A percentile compares a stretch with the other conserved stretches of the same genome.
These are phyloP conservation scores for Theristicus caerulescens DNA, from an alignment of 2,113 vertebrate species.

Conservation along the genomic window DNA sequence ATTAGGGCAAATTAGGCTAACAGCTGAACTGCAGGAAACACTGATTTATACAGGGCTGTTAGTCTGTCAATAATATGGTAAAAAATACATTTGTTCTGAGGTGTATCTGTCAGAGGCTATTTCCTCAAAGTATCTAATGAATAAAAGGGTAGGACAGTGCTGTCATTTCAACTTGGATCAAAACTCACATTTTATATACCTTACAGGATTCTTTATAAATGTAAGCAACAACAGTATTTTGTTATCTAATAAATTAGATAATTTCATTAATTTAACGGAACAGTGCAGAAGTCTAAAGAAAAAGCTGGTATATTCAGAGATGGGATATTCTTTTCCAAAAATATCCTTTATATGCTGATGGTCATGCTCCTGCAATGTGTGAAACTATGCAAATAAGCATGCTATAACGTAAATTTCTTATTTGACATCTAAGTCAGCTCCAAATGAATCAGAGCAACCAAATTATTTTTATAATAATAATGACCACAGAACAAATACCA, in stretches of 20 bases:
- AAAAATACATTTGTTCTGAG: conserved; percentile 38
- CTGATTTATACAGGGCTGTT: background rate
- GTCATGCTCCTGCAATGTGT: background rate
- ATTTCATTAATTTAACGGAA: background rate
- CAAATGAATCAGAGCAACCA: background rate
- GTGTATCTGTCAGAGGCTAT: conserved; percentile 27
- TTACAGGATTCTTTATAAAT: background rate
- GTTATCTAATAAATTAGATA: background rate
- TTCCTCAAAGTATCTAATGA: conserved; percentile 40
- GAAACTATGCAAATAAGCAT: background rate
- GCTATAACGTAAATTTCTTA: background rate
- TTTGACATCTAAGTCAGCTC: background rate
- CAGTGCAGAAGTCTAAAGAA: background rate
- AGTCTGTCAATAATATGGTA: conserved; percentile 29
- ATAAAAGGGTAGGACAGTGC: conserved; percentile 47
- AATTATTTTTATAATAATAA: background rate
- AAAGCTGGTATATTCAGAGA: background rate
- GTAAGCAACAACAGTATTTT: background rate
- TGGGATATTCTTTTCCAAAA: background rate
- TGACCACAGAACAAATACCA: background rate
- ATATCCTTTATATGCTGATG: background rate
- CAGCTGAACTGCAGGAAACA: background rate
- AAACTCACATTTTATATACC: conserved; percentile 2
- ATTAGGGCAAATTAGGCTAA: background rate
- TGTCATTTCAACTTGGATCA: conserved; percentile 53